Conservation (phyloP, 2,888 invertebrate genomes). For the Meiosimyza decipiens region DNA sequence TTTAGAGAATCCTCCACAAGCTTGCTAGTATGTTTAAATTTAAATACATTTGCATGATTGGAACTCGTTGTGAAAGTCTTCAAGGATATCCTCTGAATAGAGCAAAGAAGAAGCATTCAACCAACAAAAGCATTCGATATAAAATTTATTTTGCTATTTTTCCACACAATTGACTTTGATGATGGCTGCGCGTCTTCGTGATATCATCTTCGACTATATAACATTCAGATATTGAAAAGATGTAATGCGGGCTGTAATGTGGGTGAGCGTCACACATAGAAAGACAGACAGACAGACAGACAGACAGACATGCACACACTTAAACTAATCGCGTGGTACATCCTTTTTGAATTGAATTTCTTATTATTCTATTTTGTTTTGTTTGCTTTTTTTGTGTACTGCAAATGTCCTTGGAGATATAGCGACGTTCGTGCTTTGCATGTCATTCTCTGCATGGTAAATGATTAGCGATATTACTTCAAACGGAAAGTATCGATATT, state of each 20-base stretch:
- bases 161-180: slow-evolving; percentile 65
- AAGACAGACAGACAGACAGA: not conserved
- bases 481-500: too few relatives aligned
- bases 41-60: slow-evolving; percentile 40
- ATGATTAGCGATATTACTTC: not conserved
- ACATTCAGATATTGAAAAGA: not conserved
- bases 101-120: not conserved
- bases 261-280: slow-evolving; percentile 43
- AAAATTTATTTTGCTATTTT: slow-evolving; percentile 53
- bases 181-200: slow-evolving; percentile 43
- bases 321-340: slow-evolving; percentile 39
- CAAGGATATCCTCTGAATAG: not conserved
- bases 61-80: slow-evolving; percentile 1
- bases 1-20: not conserved
- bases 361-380: slow-evolving; percentile 12
- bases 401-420: slow-evolving; percentile 42
- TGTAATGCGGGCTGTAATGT: slow-evolving; percentile 29
- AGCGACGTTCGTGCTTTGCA: slow-evolving; percentile 39
- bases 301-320: slow-evolving; percentile 34
- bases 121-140: slow-evolving; percentile 13
- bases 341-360: slow-evolving; percentile 20
- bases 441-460: slow-evolving; percentile 6
- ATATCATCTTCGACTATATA: slow-evolving; percentile 22
- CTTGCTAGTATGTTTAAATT: slow-evolving; percentile 3
- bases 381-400: too few relatives aligned